Conservation (phyloP, 2,113 vertebrate genomes). For the Nothoprocta perdicaria region DNA sequence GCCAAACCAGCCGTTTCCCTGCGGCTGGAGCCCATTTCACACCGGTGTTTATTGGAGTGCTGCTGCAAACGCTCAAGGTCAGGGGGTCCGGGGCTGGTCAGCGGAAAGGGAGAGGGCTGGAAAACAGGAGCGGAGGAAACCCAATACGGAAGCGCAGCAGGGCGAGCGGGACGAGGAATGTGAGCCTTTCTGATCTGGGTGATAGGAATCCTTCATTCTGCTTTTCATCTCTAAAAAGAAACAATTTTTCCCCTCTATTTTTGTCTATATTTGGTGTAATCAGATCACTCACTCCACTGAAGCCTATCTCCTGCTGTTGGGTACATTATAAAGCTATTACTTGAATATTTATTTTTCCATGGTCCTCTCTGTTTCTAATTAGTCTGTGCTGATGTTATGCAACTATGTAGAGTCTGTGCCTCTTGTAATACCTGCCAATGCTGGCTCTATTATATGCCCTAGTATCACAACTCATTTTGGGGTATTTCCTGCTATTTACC, state of each 20-base stretch:
- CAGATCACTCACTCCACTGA: not conserved
- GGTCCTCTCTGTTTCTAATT: conserved; percentile 7
- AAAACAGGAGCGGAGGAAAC: not conserved
- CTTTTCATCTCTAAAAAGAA: not conserved
- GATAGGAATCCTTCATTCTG: fast-evolving
- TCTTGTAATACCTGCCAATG: not conserved
- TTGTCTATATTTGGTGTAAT: not conserved
- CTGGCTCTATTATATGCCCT: not conserved
- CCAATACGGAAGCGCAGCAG: fast-evolving
- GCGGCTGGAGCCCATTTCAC: fast-evolving
- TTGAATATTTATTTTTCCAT: conserved; percentile 34
- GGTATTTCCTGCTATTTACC: not conserved
- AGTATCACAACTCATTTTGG: not conserved
- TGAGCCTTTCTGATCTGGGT: not conserved
- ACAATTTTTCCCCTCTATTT: not conserved
- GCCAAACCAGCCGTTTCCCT: fast-evolving
- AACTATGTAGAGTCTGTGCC: not conserved
- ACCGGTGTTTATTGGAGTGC: not conserved
- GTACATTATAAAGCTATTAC: not conserved
- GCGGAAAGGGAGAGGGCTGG: too few species aligned
- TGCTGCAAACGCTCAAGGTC: not conserved
- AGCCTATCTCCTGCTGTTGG: conserved; percentile 19
- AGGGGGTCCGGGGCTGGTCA: not conserved
- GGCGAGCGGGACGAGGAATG: not conserved
- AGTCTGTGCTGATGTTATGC: not conserved